Evolutionary conservation across 2,113 vertebrate species (phyloP), one percentile per base, ranked within the genome.

Genomic region (Felis chaus): DNA sequence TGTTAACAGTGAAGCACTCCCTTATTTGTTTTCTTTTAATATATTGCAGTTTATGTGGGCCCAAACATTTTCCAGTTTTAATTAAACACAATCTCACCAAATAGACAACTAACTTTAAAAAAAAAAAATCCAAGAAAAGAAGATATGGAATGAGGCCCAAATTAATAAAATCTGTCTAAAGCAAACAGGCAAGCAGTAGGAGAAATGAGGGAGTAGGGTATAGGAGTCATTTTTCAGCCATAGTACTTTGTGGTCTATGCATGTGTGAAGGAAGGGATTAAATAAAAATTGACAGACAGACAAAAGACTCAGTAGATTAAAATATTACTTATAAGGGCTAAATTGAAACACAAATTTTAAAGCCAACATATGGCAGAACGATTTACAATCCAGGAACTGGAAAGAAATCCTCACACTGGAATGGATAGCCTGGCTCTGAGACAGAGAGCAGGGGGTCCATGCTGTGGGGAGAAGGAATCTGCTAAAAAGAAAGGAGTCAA

Each of bases 71-170:
- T 69, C 13, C 29, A 86, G 10, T 53, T 66, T 76, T 68, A 69
- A 93, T 71, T 87, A 91, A 93, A 86, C 21, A 39, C 50, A 45
- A 23, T n/a, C 16, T 73, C 4, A 94, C 29, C 95, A 68, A 91
- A 61, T 19, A 76, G 39, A 88, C 41, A 73, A 73, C 6, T 27
- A 41, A 14, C 6, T 45, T 48, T 21, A 27, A 27, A 83, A 68
- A 27, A 83, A 68, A 73, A 73, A 63, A 48, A 55, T 48, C 15
- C 25, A 11, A 66, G 8, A 3, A 57, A 74, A 66, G 23, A 94
- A 69, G 9, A 27, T 5, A 23, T 19, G 14, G 4, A 45, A 25
- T 57, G 65, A 33, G 5, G 8, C 23, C 12, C 50, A 66, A 63
- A 55, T n/a, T 76, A 69, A 61, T 68, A 29, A 92, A 84, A 33